Percentiles rank a stretch among this genome's conserved stretches.
These are phyloP conservation scores for Saturnia japonica DNA, from an alignment of 2,888 invertebrate genomes.

Conservation along the genomic window DNA sequence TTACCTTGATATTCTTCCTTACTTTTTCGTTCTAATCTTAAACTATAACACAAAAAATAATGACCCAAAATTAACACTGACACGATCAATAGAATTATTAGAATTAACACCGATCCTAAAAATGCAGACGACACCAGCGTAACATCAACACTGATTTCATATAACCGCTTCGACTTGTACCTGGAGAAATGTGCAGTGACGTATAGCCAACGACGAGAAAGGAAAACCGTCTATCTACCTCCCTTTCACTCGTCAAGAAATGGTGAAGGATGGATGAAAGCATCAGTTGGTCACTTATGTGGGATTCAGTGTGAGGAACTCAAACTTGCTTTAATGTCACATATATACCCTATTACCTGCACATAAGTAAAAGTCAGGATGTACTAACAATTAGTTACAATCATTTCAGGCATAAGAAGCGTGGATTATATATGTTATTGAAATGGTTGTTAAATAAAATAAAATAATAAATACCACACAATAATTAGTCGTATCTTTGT, in stretches of 20 bases:
- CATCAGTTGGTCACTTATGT: conserved; percentile 70
- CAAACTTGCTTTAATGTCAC: conserved; percentile 27
- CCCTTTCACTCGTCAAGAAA: conserved; percentile 54
- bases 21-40: conserved; percentile 17
- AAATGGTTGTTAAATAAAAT: neutral
- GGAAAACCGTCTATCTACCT: conserved; percentile 63
- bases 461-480: neutral
- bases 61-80: conserved; percentile 19
- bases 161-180: conserved; percentile 50
- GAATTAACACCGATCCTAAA: conserved; percentile 46
- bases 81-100: conserved; percentile 18
- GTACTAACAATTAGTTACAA: conserved; percentile 8
- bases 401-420: neutral
- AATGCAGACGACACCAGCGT: conserved; percentile 67
- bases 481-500: neutral
- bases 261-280: conserved; percentile 59
- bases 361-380: conserved; percentile 18
- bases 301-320: conserved; percentile 72
- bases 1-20: neutral
- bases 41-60: neutral
- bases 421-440: neutral
- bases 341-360: conserved; percentile 24
- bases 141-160: conserved; percentile 70
- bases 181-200: conserved; percentile 76
- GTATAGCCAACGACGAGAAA: conserved; percentile 66